Evolutionary conservation across 64 coral and sea anemone genomes (phyloP).

Genomic region (Platygyra sinensis): DNA sequence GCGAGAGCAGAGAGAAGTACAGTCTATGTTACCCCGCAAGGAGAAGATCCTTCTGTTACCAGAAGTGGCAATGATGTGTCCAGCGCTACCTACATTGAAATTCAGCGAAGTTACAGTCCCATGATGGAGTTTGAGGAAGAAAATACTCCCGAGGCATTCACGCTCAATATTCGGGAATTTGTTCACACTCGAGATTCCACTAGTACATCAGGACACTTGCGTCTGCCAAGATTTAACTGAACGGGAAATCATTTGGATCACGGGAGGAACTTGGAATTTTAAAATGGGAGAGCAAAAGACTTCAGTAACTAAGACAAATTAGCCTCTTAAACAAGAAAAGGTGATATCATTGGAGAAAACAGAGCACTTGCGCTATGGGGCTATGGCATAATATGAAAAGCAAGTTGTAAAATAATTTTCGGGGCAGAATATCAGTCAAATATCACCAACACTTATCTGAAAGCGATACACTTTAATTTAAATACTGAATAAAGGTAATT

Average conservation of each 20-base stretch:
- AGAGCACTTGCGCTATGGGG: not conserved
- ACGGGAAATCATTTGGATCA: not conserved
- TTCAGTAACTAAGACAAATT: no score
- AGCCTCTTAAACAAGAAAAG: no score
- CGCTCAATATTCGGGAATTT: not conserved
- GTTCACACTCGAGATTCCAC: not conserved
- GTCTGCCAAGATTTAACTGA: not conserved
- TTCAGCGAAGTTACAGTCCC: slow-evolving; percentile 20
- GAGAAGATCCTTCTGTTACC: not conserved
- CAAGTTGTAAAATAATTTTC: not conserved
- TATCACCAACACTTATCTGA: not conserved
- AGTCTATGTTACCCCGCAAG: no score
- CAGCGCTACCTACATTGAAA: not conserved
- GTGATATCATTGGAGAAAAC: not conserved
- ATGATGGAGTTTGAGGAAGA: not conserved
- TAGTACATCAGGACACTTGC: not conserved
- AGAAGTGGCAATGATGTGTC: not conserved
- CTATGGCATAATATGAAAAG: no score
- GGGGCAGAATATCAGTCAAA: not conserved
- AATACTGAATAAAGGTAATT: not conserved
- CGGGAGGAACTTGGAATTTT: not conserved
- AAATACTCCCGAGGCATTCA: not conserved
- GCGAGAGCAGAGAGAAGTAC: not conserved
- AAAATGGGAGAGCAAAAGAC: no score
- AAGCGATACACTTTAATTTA: not conserved